These are phyloP conservation scores for Mesochorus sp. DNA, from an alignment of 2,888 invertebrate genomes.

Conservation along the genomic window DNA sequence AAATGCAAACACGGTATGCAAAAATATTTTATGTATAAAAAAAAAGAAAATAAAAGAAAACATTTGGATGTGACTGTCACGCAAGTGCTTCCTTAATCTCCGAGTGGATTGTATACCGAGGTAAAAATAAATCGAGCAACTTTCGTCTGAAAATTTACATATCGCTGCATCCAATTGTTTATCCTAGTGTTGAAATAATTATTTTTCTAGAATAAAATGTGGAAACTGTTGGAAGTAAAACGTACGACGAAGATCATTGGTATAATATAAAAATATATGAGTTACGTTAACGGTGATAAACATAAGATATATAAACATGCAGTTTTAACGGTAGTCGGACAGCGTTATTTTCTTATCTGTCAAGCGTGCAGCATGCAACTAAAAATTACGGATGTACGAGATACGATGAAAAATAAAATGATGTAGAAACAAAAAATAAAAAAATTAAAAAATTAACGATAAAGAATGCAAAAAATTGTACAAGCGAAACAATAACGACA, in stretches of 20 bases:
- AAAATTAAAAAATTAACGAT: conserved; percentile 55
- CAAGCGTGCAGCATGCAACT: conserved; percentile 56
- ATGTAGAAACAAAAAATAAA: conserved; percentile 21
- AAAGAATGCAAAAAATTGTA: conserved; percentile 55
- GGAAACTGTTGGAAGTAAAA: not conserved
- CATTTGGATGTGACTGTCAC: no score
- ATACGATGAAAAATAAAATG: conserved; percentile 15
- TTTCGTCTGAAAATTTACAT: no score
- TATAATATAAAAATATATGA: conserved; percentile 5
- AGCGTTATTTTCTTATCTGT: conserved; percentile 3
- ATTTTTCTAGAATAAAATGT: not conserved
- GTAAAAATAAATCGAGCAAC: no score
- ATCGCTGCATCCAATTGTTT: no score
- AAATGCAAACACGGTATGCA: no score
- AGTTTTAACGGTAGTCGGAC: not conserved
- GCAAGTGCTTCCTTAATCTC: no score
- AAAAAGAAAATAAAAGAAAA: no score
- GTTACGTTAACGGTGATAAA: not conserved
- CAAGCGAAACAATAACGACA: conserved; percentile 80
- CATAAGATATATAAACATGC: conserved; percentile 19
- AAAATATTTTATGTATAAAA: no score
- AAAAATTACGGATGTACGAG: conserved; percentile 12
- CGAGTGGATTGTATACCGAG: no score
- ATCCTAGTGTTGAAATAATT: no score
- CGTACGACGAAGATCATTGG: not conserved